Percentiles rank a stretch among this genome's conserved stretches.
Conservation (phyloP, 2,888 invertebrate species). For the Drosophila cognata region DNA sequence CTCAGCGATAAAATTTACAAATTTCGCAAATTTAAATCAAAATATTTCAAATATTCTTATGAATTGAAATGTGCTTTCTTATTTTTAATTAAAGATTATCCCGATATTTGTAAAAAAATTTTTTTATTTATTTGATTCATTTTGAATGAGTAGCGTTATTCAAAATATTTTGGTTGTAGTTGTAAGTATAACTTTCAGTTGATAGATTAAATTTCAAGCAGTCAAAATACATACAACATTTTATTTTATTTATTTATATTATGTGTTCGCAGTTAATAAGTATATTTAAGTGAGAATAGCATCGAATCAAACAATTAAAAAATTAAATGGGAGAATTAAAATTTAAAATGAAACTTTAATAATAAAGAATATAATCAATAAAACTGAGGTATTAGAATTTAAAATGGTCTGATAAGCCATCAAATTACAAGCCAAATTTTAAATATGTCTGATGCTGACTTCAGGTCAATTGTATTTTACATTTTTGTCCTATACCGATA, state of each 20-base stretch:
- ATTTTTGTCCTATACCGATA: not conserved
- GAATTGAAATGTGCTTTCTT: not conserved
- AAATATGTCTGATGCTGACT: not conserved
- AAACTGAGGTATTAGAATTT: not conserved
- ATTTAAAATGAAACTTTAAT: not conserved
- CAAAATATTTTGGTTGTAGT: not conserved
- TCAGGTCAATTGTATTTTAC: not conserved
- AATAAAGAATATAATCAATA: not conserved
- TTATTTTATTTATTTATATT: not conserved
- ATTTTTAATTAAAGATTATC: not conserved
- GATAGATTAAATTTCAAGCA: not conserved
- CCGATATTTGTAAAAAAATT: too few species aligned
- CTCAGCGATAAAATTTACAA: not conserved
- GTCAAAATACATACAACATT: not conserved
- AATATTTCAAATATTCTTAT: not conserved
- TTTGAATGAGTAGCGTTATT: not conserved
- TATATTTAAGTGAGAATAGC: not conserved
- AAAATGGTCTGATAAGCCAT: not conserved
- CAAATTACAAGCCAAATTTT: not conserved
- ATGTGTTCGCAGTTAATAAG: not conserved
- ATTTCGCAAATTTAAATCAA: not conserved
- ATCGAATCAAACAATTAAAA: not conserved
- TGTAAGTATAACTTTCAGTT: not conserved
- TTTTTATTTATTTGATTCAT: not conserved
- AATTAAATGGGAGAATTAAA: not conserved